Evolutionary conservation across 2,113 vertebrate genomes (phyloP), one percentile per base, ranked within the genome.

Genomic region (Noturus placidus): DNA sequence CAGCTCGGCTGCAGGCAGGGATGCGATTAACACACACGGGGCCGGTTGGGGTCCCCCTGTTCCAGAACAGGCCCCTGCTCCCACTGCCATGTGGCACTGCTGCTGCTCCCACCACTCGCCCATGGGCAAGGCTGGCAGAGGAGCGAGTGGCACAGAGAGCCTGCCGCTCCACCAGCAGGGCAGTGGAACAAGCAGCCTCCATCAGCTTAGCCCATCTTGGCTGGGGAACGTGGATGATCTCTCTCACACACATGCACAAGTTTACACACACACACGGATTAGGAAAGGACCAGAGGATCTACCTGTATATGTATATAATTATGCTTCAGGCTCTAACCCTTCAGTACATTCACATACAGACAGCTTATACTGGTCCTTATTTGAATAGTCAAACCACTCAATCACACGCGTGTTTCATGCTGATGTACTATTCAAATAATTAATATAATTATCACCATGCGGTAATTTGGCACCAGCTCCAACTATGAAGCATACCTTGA

Each of bases 1-100:
- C 94, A 95, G 95, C 94, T 95, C 93, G 94, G 94, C 91, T 92
- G 94, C 94, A 95, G 91, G 94, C 94, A 92, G 95, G 95, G 95
- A 95, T 93, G 94, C 93, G 94, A 95, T 96, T 94, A 95, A 93
- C 92, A 91, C 94, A 94, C 94, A 93, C 92, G 93, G 93, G 94
- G 94, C 94, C 95, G 94, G 95, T 93, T 94, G 93, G 94, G 88
- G 91, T 88, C 86, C 88, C 88, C 92, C 87, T 94, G 94, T 93
- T 94, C 94, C 93, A 95, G 91, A 90, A 88, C 89, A 90, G 91
- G 89, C 87, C 90, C 89, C 87, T 85, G 88, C 90, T 90, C 91
- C 87, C 88, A 89, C 84, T 85, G 91, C 91, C 91, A 91, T 92
- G 91, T 92, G 91, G 89, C 89, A 89, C 81, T 87, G 86, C 92